phyloP scores from a whole-genome alignment of 2,113 vertebrate species.

The Psammodynastes pulverulentus region DNA sequence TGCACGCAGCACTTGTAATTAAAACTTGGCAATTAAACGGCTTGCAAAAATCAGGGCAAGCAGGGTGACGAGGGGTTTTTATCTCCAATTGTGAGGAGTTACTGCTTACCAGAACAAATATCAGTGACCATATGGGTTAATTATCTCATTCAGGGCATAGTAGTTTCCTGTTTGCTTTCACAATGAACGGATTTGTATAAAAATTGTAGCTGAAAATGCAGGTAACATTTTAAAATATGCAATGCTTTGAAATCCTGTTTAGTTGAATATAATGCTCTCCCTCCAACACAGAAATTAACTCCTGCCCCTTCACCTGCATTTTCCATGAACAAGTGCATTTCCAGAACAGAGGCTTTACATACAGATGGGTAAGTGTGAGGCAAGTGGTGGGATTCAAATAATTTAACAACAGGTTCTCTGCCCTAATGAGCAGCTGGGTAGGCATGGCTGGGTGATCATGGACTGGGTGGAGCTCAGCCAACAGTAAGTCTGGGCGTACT shows the following conservation, averaged over 20 bases:
- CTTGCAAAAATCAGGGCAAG: background rate
- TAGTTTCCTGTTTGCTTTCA: background rate
- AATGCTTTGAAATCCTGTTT: background rate
- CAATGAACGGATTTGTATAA: background rate
- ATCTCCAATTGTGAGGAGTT: background rate
- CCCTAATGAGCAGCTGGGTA: too few relatives aligned
- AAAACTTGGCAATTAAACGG: background rate
- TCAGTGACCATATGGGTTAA: background rate
- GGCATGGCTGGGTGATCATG: too few relatives aligned
- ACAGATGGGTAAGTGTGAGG: background rate
- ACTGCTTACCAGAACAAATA: background rate
- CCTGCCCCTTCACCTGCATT: background rate
- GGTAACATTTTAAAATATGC: background rate
- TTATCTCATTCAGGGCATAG: background rate
- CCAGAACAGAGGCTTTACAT: background rate
- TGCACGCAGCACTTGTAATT: background rate
- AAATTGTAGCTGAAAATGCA: background rate
- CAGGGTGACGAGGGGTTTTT: background rate
- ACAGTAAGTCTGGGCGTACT: too few relatives aligned
- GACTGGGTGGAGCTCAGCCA: too few relatives aligned
- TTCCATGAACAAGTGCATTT: background rate
- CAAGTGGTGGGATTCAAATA: too few relatives aligned
- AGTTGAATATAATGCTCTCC: background rate
- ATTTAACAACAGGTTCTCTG: too few relatives aligned
- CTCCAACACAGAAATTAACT: background rate